Percentiles rank a stretch among this genome's conserved stretches.
Evolutionary conservation across 23 tunicate genomes (phyloP).

Genomic region (Clavelina lepadiformis): DNA sequence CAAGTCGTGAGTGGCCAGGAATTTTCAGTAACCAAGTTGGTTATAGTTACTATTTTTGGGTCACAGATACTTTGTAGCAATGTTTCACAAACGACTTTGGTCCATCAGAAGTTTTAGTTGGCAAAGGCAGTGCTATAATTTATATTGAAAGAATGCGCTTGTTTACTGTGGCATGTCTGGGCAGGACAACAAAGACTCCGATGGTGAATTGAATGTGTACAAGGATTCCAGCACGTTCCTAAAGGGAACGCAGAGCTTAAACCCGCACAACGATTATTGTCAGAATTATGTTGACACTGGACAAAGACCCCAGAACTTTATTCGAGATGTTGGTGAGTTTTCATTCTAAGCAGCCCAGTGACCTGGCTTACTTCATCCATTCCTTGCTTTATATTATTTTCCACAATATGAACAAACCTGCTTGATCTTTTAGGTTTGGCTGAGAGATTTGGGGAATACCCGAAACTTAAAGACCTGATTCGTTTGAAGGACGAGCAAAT

Average conservation of each 20-base stretch:
- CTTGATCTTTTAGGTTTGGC: conserved; percentile 58
- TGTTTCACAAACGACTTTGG: too few species aligned
- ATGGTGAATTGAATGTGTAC: conserved; percentile 43
- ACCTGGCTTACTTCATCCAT: neutral
- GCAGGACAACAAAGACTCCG: conserved; percentile 15
- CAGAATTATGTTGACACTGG: conserved; percentile 98
- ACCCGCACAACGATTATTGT: conserved; percentile 97
- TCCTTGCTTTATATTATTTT: neutral
- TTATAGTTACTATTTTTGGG: neutral
- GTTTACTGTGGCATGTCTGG: neutral
- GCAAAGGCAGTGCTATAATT: neutral
- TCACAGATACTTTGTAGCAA: neutral
- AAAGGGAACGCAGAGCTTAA: conserved; percentile 91
- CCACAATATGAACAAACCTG: neutral
- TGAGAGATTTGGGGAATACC: conserved; percentile 94
- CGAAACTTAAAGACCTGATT: conserved; percentile 86
- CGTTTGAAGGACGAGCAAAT: conserved; percentile 73
- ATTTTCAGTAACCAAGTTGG: neutral
- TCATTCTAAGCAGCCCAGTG: neutral
- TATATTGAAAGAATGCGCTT: neutral
- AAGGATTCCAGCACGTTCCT: conserved; percentile 91
- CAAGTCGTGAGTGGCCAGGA: neutral
- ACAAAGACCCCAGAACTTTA: conserved; percentile 79
- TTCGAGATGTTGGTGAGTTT: conserved; percentile 56
- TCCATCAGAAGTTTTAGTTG: too few species aligned